Evolutionary conservation across 2,797 vertebrate genomes (phyloP), one percentile per base, ranked within the genome.

Genomic region (Lerista edwardsae): DNA sequence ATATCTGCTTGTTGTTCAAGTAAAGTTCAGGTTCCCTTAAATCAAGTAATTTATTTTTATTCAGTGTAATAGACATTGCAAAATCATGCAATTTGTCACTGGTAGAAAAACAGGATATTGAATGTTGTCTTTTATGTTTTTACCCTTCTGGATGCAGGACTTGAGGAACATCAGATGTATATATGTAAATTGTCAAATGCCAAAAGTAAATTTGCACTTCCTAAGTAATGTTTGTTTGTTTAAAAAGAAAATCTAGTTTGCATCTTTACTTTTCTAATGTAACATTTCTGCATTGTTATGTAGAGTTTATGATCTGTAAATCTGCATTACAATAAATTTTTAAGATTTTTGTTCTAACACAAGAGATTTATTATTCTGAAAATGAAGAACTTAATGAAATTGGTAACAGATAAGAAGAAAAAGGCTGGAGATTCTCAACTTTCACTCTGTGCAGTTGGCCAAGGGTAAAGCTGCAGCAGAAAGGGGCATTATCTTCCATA

Each of bases 231-330:
- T 86, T 71, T 59, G 36, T 79, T 89, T 89, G n/a, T 91, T 83
- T 84, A 67, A 72, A 88, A 79, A 84, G 12, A 3, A 68, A 62
- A 81, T 84, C 44, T 15, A 25, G 25, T 55, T 85, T 87, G 65
- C 61, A 67, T 93, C 90, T 92, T 86, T 88, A 77, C 89, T 90
- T 91, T 91, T 78, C 90, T 89, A 90, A 91, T 83, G 73, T 0
- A 0, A 76, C 36, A 85, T 75, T 80, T 92, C 93, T 84, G 81
- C 65, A 83, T 91, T 76, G 19, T 75, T 81, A 62, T 62, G 31
- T 71, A 39, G 27, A 41, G 21, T 71, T 77, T 67, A 57, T 75
- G 34, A 59, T 79, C 64, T 82, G 74, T 31, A 82, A 86, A 86
- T 51, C 39, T 86, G 74, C 41, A 76, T 82, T 82, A 71, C 55